phyloP scores from a whole-genome alignment of 2,797 vertebrate genomes.

The Meda fulgida region DNA sequence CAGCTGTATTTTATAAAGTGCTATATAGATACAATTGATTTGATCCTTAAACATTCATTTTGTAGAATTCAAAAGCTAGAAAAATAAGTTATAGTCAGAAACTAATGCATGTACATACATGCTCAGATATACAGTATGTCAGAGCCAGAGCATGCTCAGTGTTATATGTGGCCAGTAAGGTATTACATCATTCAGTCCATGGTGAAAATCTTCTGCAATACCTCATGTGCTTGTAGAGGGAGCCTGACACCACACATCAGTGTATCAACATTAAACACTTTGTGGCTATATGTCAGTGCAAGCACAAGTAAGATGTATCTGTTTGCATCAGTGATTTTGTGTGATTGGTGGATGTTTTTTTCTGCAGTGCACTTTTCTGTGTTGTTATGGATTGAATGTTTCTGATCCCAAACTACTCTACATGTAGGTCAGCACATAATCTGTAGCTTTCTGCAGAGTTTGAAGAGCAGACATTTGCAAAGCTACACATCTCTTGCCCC shows the following conservation, averaged over 20 bases:
- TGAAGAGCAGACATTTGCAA: background rate
- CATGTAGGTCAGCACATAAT: background rate
- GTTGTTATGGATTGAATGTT: background rate
- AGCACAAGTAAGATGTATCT: background rate
- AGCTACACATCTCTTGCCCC: background rate
- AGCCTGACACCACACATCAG: constrained; percentile 16
- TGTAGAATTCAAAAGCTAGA: background rate
- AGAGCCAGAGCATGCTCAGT: background rate
- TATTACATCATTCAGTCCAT: background rate
- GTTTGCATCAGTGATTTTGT: background rate
- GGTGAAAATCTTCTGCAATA: background rate
- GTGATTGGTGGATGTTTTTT: background rate
- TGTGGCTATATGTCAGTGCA: background rate
- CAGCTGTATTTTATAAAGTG: background rate
- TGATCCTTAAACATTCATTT: background rate
- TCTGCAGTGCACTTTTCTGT: constrained; percentile 4
- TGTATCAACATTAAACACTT: background rate
- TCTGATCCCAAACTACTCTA: background rate
- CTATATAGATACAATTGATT: background rate
- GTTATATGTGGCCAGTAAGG: background rate
- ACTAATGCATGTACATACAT: background rate
- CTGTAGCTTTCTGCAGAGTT: constrained; percentile 9
- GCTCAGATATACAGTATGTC: background rate
- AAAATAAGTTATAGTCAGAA: background rate
- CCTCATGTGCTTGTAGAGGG: constrained; percentile 6